Evolutionary conservation across 2,797 vertebrate genomes (phyloP).

Genomic region (Halcyon badia): DNA sequence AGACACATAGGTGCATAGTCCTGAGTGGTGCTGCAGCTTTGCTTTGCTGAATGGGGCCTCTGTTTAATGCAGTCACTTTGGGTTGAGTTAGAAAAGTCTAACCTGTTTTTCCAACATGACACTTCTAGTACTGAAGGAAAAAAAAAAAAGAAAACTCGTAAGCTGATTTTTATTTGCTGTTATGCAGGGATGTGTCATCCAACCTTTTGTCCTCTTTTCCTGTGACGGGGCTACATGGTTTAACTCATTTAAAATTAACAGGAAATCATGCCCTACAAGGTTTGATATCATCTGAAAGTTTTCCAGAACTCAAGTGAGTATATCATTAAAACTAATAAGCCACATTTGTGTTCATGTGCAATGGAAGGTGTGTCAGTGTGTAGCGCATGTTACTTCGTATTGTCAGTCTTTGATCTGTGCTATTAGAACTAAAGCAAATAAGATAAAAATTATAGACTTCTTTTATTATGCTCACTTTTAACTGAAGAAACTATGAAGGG

Average conservation of each 20-base stretch:
- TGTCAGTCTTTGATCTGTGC: slow-evolving; percentile 71
- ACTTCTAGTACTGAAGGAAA: slow-evolving; percentile 2
- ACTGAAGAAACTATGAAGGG: slow-evolving; percentile 65
- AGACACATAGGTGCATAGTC: neutral
- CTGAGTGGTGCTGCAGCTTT: neutral
- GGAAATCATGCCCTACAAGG: slow-evolving; percentile 91
- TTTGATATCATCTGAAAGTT: slow-evolving; percentile 88
- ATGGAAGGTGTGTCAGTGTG: slow-evolving; percentile 73
- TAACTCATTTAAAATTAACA: slow-evolving; percentile 94
- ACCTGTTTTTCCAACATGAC: neutral
- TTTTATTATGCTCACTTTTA: slow-evolving; percentile 67
- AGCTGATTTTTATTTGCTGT: slow-evolving; percentile 78
- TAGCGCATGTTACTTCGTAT: slow-evolving; percentile 55
- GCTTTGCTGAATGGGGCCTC: neutral
- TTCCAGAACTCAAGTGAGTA: slow-evolving; percentile 91
- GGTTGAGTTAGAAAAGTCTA: neutral
- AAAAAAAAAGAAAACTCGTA: neutral
- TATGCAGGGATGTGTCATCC: slow-evolving; percentile 91
- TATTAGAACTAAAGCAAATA: slow-evolving; percentile 71
- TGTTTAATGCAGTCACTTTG: neutral
- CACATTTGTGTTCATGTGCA: slow-evolving; percentile 80
- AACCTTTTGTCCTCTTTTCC: slow-evolving; percentile 92
- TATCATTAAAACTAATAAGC: slow-evolving; percentile 82
- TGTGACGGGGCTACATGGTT: slow-evolving; percentile 88
- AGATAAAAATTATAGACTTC: slow-evolving; percentile 69